Evolutionary conservation across 2,797 vertebrate species (phyloP).

Genomic region (Serranus cabrilla): DNA sequence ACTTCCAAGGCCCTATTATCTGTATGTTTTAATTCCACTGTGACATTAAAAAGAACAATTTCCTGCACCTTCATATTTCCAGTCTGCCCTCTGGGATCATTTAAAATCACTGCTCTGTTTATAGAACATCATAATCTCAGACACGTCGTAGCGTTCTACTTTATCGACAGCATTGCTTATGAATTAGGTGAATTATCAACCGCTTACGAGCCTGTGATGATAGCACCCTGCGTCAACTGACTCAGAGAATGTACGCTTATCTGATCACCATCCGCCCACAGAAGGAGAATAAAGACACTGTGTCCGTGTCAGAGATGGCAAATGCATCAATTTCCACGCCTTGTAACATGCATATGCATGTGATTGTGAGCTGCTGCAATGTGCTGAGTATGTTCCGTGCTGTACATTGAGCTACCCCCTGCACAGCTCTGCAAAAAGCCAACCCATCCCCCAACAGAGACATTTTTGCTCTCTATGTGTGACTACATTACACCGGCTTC

Average conservation of each 20-base stretch:
- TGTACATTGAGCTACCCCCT: conserved; percentile 56
- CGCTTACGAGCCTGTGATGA: conserved; percentile 23
- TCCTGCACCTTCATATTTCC: conserved; percentile 40
- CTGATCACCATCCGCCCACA: conserved; percentile 34
- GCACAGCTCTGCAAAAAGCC: conserved; percentile 50
- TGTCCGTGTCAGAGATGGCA: conserved; percentile 27
- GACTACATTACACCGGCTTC: conserved; percentile 70
- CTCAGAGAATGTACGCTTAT: conserved; percentile 37
- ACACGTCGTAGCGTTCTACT: conserved; percentile 27
- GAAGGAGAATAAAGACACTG: conserved; percentile 37
- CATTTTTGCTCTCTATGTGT: conserved; percentile 70
- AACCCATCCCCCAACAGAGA: conserved; percentile 74
- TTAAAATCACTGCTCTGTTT: conserved; percentile 39
- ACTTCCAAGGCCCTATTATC: conserved; percentile 63
- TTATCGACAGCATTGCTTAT: conserved; percentile 27
- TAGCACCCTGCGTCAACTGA: conserved; percentile 39
- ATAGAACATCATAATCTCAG: conserved; percentile 30
- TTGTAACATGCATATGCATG: conserved; percentile 30
- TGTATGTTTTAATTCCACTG: conserved; percentile 44
- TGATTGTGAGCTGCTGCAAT: conserved; percentile 33
- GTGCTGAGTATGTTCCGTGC: conserved; percentile 55
- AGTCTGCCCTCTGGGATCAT: conserved; percentile 17
- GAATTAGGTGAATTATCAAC: conserved; percentile 54
- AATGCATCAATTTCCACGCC: conserved; percentile 38
- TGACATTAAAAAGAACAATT: conserved; percentile 41